Conservation (phyloP, 2,888 invertebrate species). For the Agrilus biguttatus region DNA sequence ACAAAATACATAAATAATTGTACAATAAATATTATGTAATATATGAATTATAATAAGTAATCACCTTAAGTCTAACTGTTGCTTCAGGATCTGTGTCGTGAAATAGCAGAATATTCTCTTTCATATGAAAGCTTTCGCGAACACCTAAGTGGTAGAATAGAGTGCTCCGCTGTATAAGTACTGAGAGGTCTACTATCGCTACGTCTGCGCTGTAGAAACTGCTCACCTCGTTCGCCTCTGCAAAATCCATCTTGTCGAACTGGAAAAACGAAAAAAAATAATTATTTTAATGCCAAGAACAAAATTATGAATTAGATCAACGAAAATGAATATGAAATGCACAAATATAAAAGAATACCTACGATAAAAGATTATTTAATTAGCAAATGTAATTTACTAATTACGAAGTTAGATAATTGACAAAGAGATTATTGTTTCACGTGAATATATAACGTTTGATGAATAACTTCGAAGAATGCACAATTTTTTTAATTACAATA, state of each 20-base stretch:
- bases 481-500: too few species aligned
- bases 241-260: constrained; percentile 97
- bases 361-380: too few species aligned
- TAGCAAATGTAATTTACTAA: too few species aligned
- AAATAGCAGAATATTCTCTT: constrained; percentile 77
- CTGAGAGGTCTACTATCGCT: constrained; percentile 85
- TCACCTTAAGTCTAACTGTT: constrained; percentile 76
- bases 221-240: constrained; percentile 88
- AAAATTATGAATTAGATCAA: not conserved
- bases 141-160: constrained; percentile 95
- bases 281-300: constrained; percentile 2
- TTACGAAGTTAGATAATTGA: too few species aligned
- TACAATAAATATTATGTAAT: not conserved
- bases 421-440: too few species aligned
- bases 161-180: constrained; percentile 83
- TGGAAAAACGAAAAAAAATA: constrained; percentile 30
- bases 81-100: constrained; percentile 83
- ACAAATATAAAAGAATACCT: too few species aligned
- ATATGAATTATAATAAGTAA: constrained; percentile 3
- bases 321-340: too few species aligned
- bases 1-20: constrained; percentile 18
- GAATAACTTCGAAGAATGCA: too few species aligned
- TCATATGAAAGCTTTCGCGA: constrained; percentile 94
- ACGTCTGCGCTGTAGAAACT: constrained; percentile 98
- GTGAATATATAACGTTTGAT: too few species aligned